Evolutionary conservation across 1,140 invertebrate species (phyloP), one percentile per base, ranked within the genome.

Genomic region (Lineus longissimus): DNA sequence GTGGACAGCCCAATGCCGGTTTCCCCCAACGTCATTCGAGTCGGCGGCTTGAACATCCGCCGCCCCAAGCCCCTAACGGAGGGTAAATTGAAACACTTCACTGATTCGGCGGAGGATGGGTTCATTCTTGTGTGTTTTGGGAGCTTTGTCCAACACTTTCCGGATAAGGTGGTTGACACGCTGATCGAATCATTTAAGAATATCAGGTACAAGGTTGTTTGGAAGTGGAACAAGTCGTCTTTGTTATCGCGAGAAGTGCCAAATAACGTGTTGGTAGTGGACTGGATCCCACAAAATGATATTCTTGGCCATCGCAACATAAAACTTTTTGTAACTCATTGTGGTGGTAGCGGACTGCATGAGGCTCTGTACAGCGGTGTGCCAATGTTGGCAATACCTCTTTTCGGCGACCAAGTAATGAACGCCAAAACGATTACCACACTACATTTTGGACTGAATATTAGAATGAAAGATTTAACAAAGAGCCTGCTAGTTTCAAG

Each of bases 201-300:
- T 7, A 36, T 36, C 4, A 7, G 6, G 33, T 4, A 36, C 6
- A 36, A 15, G 33, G 15, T 36, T 36, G 15, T 36, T 15, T 36
- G 33, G 33, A 36, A 36, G 33, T 36, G 33, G 33, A 15, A 36
- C 33, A 36, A 15, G 33, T 15, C 6, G 33, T 7, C 33, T 7
- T 15, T 36, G 33, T 7, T 7, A 36, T 15, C 33, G 33, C 33
- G 15, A 7, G 55, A 23, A 23, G 17, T 25, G 27, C 55, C 55
- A 29, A 17, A 17, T 13, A 29, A 19, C 15, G 15, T 17, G 2
- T 17, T 56, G 23, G 2, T 25, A 23, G 13, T 25, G 22, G 85
- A 85, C 69, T 91, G 89, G 88, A 71, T 89, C 63, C 89, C 89
- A 1, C 89, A 90, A 76, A 82, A 86, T 22, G 57, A 70, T 31